These are phyloP conservation scores for Narcine bancroftii DNA, from an alignment of 2,113 vertebrate genomes.

Conservation along the genomic window DNA sequence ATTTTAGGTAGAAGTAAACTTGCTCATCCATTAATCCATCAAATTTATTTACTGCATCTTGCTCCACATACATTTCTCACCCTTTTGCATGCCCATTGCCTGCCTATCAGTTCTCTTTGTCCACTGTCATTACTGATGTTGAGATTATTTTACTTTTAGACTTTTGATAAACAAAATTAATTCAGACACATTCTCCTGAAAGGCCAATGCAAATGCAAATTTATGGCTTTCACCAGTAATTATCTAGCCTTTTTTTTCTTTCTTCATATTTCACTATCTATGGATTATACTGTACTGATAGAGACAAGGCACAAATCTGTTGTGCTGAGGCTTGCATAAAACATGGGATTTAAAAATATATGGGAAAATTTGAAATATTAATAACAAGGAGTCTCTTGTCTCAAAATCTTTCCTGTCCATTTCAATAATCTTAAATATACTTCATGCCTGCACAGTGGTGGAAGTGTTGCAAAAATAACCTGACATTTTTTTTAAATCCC, in stretches of 20 bases:
- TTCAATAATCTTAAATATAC: constrained; percentile 10
- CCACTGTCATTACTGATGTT: constrained; percentile 31
- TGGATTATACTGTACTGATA: neutral
- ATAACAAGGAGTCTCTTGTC: neutral
- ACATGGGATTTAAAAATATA: neutral
- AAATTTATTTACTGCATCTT: constrained; percentile 27
- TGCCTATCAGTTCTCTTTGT: constrained; percentile 32
- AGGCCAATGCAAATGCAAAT: neutral
- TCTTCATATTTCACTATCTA: neutral
- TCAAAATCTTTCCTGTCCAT: constrained; percentile 2
- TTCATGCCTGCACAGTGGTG: constrained; percentile 18
- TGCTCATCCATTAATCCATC: neutral
- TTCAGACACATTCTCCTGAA: constrained; percentile 18
- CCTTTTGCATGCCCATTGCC: constrained; percentile 28
- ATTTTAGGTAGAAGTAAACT: constrained; percentile 34
- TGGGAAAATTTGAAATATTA: constrained; percentile 2
- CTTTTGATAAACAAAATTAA: constrained; percentile 6
- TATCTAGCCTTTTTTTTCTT: neutral
- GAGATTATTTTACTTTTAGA: neutral
- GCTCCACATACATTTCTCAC: constrained; percentile 9
- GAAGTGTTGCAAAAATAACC: neutral
- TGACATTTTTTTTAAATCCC: neutral
- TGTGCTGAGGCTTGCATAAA: neutral
- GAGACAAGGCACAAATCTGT: neutral
- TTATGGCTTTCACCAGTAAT: neutral